Percentiles rank a stretch among this genome's conserved stretches.
These are phyloP conservation scores for Rhamphomyia laevipes DNA, from an alignment of 2,888 invertebrate species.

Conservation along the genomic window DNA sequence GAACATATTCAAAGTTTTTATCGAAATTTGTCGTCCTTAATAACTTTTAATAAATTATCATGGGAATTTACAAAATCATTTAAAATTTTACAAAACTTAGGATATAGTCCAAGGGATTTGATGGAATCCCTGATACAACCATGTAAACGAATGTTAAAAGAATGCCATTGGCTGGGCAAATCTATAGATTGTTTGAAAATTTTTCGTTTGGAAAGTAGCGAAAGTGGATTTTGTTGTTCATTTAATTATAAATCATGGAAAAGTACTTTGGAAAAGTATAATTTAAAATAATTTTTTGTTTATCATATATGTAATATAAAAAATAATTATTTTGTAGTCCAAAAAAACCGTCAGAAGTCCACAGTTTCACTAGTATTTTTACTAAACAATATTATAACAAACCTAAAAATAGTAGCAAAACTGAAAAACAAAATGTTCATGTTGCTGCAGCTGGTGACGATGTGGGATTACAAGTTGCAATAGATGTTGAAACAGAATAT, in stretches of 20 bases:
- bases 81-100: constrained; percentile 18
- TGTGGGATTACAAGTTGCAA: constrained; percentile 26
- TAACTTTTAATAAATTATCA: constrained; percentile 2
- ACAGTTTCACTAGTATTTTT: too few relatives aligned
- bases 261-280: constrained; percentile 13
- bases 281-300: background rate
- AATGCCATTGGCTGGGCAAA: constrained; percentile 26
- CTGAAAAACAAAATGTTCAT: background rate
- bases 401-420: background rate
- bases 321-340: too few relatives aligned
- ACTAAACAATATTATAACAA: background rate
- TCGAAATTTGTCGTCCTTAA: constrained; percentile 5
- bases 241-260: constrained; percentile 27
- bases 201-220: constrained; percentile 25
- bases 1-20: constrained; percentile 4
- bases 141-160: constrained; percentile 23
- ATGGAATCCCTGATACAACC: constrained; percentile 31
- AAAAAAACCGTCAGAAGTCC: too few relatives aligned
- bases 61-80: constrained; percentile 18
- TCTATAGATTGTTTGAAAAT: constrained; percentile 23
- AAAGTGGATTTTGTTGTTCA: constrained; percentile 29
- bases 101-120: constrained; percentile 22
- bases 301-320: too few relatives aligned
- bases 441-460: constrained; percentile 24
- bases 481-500: constrained; percentile 24